Evolutionary conservation across 2,113 vertebrate species (phyloP).

Genomic region (Herpetotheres cachinnans): DNA sequence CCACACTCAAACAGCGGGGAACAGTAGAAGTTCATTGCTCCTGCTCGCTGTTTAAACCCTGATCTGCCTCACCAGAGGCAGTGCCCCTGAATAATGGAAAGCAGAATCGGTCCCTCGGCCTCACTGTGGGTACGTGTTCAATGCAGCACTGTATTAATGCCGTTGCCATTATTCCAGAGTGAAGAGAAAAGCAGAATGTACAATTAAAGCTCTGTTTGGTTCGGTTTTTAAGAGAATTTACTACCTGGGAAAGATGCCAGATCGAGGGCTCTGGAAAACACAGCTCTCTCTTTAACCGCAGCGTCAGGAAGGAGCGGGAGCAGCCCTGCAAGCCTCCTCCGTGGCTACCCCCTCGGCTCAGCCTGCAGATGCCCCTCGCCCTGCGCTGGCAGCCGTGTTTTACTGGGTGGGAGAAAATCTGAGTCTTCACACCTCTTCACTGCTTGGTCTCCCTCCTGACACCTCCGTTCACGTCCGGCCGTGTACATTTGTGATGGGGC

Average conservation of each 20-base stretch:
- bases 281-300: not conserved
- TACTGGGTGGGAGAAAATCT: not conserved
- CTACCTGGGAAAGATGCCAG: conserved; percentile 22
- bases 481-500: not conserved
- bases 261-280: not conserved
- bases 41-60: conserved; percentile 31
- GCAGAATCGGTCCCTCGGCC: conserved; percentile 9
- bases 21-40: conserved; percentile 50
- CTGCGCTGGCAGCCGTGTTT: not conserved
- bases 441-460: not conserved
- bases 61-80: conserved; percentile 18
- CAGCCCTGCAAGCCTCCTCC: not conserved
- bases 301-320: not conserved
- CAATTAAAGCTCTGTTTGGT: conserved; percentile 41
- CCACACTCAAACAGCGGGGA: conserved; percentile 53
- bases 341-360: not conserved
- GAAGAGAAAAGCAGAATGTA: conserved; percentile 48
- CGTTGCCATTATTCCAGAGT: not conserved
- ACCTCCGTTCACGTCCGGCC: not conserved
- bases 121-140: not conserved
- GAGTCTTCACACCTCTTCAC: not conserved
- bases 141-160: not conserved
- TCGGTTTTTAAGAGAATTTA: conserved; percentile 33
- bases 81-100: not conserved
- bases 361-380: not conserved